phyloP scores from a whole-genome alignment of 2,888 invertebrate species.

The Netelia virgata region DNA sequence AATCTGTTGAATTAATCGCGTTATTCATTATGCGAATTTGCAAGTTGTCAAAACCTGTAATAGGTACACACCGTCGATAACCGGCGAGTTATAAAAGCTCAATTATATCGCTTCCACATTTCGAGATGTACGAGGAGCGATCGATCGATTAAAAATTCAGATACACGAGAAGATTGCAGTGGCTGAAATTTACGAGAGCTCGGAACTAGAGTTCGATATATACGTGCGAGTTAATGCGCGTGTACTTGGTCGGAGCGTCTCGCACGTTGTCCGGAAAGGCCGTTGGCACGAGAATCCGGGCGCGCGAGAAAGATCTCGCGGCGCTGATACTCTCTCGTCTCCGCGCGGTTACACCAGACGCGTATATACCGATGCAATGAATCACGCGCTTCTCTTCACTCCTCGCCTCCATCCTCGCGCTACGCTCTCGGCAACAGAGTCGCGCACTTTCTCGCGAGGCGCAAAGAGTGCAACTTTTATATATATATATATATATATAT shows the following conservation, averaged over 20 bases:
- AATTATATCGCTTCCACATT: constrained; percentile 14
- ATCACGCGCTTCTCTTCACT: constrained; percentile 44
- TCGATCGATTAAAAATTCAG: background rate
- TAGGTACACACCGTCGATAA: background rate
- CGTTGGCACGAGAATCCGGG: constrained; percentile 1
- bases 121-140: background rate
- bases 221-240: background rate
- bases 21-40: background rate
- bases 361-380: constrained; percentile 53
- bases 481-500: constrained; percentile 17
- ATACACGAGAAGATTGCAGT: background rate
- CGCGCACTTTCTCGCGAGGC: constrained; percentile 52
- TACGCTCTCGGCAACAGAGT: constrained; percentile 27
- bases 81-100: background rate
- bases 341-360: constrained; percentile 41
- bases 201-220: background rate
- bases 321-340: constrained; percentile 61
- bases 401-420: constrained; percentile 3
- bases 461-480: constrained; percentile 53
- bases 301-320: constrained; percentile 50
- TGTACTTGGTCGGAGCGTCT: constrained; percentile 7
- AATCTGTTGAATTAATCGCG: background rate
- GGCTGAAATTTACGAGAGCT: background rate
- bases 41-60: background rate
- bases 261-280: constrained; percentile 6